Evolutionary conservation across 2,113 vertebrate genomes (phyloP).

Genomic region (Perca schrenkii): DNA sequence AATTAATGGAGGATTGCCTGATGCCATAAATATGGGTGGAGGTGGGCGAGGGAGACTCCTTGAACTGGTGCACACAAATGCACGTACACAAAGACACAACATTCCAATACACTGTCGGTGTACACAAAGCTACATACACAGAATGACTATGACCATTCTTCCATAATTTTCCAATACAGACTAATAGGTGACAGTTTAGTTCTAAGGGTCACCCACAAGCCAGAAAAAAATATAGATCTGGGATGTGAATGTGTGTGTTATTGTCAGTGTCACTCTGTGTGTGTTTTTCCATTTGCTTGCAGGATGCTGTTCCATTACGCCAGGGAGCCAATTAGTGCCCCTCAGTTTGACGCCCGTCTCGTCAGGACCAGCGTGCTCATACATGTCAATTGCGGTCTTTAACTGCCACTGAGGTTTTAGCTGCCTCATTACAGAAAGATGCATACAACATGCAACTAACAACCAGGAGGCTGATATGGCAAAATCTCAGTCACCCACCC

Average conservation of each 20-base stretch:
- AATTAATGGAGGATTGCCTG: conserved; percentile 73
- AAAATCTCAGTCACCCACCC: conserved; percentile 40
- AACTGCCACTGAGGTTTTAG: conserved; percentile 41
- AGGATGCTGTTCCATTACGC: conserved; percentile 55
- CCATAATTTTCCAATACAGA: not conserved
- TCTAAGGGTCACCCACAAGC: conserved; percentile 16
- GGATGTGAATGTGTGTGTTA: conserved; percentile 15
- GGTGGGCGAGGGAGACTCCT: conserved; percentile 27
- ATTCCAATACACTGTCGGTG: not conserved
- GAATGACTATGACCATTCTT: not conserved
- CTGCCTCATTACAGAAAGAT: conserved; percentile 58
- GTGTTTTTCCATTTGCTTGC: conserved; percentile 42
- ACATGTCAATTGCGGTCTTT: conserved; percentile 72
- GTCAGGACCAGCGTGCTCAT: conserved; percentile 63
- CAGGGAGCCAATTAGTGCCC: conserved; percentile 72
- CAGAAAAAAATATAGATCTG: not conserved
- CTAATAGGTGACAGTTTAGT: not conserved
- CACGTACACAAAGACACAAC: not conserved
- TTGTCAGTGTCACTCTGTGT: conserved; percentile 35
- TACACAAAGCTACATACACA: not conserved
- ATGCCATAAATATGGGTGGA: conserved; percentile 57
- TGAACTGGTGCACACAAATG: conserved; percentile 10
- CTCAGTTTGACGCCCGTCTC: conserved; percentile 69
- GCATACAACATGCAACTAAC: conserved; percentile 29
- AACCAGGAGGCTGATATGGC: conserved; percentile 49